Conservation (phyloP, 2,888 invertebrate genomes). For the Adelognathus sp. region DNA sequence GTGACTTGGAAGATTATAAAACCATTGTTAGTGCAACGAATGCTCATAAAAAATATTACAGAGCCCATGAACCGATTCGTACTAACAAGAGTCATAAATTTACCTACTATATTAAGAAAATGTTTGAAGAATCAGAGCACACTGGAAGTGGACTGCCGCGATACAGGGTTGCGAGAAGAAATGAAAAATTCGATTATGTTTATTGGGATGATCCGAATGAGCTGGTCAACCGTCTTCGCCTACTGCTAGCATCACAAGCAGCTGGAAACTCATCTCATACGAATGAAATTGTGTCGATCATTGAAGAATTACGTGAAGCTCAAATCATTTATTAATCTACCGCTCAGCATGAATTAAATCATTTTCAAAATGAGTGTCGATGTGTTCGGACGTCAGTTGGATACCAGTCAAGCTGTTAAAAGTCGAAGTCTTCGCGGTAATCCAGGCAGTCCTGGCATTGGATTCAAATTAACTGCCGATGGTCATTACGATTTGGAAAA, state of each 20-base stretch:
- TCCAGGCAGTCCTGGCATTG: neutral
- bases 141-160: neutral
- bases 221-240: conserved; percentile 31
- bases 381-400: conserved; percentile 24
- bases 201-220: conserved; percentile 55
- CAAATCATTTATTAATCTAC: neutral
- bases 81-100: conserved; percentile 5
- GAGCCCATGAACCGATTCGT: neutral
- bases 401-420: neutral
- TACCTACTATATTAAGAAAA: conserved; percentile 10
- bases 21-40: conserved; percentile 36
- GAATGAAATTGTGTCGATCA: conserved; percentile 34
- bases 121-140: neutral
- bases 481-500: neutral
- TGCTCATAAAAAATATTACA: conserved; percentile 43
- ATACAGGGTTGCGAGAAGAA: conserved; percentile 1
- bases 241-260: conserved; percentile 32
- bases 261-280: conserved; percentile 37
- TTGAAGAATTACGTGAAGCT: conserved; percentile 29
- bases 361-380: conserved; percentile 35
- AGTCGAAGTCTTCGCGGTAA: conserved; percentile 17
- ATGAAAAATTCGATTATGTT: conserved; percentile 14
- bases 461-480: neutral
- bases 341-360: neutral
- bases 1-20: conserved; percentile 33